Evolutionary conservation across 2,113 vertebrate species (phyloP).

Genomic region (Sylvicapra grimmia): DNA sequence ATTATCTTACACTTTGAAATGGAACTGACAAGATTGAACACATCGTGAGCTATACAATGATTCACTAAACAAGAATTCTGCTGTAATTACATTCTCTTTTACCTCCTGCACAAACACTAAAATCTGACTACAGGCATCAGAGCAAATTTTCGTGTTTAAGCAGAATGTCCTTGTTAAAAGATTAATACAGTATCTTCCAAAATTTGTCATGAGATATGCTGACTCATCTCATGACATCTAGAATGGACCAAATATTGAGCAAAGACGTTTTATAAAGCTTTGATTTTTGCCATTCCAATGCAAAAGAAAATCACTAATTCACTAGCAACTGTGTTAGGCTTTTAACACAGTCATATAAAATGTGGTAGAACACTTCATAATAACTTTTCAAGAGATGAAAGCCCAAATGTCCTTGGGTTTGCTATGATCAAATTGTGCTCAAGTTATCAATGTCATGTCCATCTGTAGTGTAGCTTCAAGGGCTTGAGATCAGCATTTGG

Average conservation of each 20-base stretch:
- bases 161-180: not conserved
- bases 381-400: not conserved
- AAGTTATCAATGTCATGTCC: slow-evolving; percentile 16
- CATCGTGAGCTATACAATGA: not conserved
- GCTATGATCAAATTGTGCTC: slow-evolving; percentile 13
- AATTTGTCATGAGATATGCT: not conserved
- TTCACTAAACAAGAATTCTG: not conserved
- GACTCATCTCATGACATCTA: not conserved
- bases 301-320: not conserved
- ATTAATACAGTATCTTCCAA: not conserved
- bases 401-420: slow-evolving; percentile 33
- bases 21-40: not conserved
- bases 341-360: slow-evolving; percentile 28
- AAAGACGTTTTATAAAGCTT: not conserved
- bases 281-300: not conserved
- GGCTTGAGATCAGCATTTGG: slow-evolving; percentile 21
- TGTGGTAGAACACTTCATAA: not conserved
- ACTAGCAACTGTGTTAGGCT: not conserved
- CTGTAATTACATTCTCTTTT: not conserved
- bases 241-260: not conserved
- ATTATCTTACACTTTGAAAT: not conserved
- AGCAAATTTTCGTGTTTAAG: not conserved
- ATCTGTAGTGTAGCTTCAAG: slow-evolving; percentile 17
- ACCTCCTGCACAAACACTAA: not conserved
- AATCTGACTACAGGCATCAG: not conserved